phyloP scores from a whole-genome alignment of 2,888 invertebrate species.

The Liopterus haemorrhoidalis region DNA sequence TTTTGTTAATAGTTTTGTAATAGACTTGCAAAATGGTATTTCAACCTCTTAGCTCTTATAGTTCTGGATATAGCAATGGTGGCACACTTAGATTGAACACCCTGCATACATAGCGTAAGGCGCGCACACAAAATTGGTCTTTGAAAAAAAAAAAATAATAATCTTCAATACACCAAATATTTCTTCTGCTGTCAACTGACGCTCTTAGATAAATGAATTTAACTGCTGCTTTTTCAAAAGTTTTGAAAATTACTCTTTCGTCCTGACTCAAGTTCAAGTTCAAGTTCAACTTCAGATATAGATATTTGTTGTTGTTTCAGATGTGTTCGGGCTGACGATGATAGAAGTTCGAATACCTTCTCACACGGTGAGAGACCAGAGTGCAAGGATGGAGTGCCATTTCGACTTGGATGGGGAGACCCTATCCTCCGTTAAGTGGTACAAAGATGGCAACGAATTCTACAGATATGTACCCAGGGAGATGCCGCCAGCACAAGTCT shows the following conservation, averaged over 20 bases:
- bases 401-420: conserved; percentile 78
- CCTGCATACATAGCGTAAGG: too few relatives aligned
- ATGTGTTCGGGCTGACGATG: conserved; percentile 53
- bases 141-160: too few relatives aligned
- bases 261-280: neutral
- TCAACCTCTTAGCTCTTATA: too few relatives aligned
- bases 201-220: too few relatives aligned
- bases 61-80: too few relatives aligned
- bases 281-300: neutral
- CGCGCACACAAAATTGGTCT: too few relatives aligned
- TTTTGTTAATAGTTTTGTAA: too few relatives aligned
- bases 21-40: too few relatives aligned
- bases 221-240: too few relatives aligned
- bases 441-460: conserved; percentile 85
- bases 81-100: too few relatives aligned
- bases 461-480: conserved; percentile 81
- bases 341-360: conserved; percentile 74
- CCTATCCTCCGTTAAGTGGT: conserved; percentile 87
- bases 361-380: conserved; percentile 72
- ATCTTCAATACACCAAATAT: too few relatives aligned
- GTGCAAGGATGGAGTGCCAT: conserved; percentile 71
- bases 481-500: conserved; percentile 72
- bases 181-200: too few relatives aligned
- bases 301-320: conserved; percentile 36
- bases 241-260: neutral